Base-by-base conservation (phyloP, 2,888 invertebrate genomes). In the Dioctria linearis region DNA sequence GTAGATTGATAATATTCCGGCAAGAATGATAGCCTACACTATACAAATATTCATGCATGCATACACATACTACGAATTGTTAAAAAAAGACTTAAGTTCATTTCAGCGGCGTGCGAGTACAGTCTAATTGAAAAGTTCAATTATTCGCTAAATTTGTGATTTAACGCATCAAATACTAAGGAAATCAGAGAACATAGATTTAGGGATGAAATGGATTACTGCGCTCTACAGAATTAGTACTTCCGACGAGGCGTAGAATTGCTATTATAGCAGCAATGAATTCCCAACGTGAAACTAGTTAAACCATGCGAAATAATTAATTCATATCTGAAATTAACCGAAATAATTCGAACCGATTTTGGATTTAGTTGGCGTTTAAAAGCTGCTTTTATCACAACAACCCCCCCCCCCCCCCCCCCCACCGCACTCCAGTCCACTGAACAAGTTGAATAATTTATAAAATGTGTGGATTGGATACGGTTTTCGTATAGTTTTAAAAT, bases 241-340 rank as follows among this genome's bases (percentile, higher is more conserved):
- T n/a, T 54, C 6, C 11, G 25, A 25, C 25, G 25, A 54, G 54
- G 54, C 54, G 11, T n/a, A 5, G 46, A 46, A 46, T 46, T 46
- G 46, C 46, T 46, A 46, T 6, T 25, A 46, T 46, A 46, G 46
- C 8, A 46, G 8, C 46, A 6, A 5, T 46, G 46, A 5, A 8
- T 8, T 11, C 11, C 11, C n/a, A 13, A n/a, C 11, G n/a, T 57
- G 25, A 11, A 61, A 37, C 8, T 61, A 61, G 8, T 37, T 61
- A 61, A 37, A 37, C 37, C 39, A 6, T 37, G 61, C 11, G 25
- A 25, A 25, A 11, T 61, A 61, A 61, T 61, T 61, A 61, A 61
- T 61, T 61, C 37, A 61, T 39, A 61, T 61, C 6, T 25, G 61
- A 61, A 61, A 61, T 61, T 61, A 61, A 37, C 61, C 61, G 37